These are phyloP conservation scores for Crotalus horridus DNA, from an alignment of 2,113 vertebrate species.

Conservation along the genomic window DNA sequence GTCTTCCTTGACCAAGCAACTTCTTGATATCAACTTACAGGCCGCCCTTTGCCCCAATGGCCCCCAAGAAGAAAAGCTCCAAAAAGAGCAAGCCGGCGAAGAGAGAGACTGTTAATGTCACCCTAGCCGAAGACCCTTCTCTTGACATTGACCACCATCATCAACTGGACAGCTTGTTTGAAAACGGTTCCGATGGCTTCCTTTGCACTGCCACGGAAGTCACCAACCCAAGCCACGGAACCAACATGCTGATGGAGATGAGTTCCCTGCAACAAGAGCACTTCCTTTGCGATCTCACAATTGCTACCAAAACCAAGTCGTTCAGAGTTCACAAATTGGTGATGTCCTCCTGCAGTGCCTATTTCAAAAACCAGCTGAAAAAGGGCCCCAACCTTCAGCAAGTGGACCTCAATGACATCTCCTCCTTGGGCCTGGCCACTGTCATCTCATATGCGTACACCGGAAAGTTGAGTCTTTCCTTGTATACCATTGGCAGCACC, in stretches of 20 bases:
- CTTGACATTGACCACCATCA: constrained; percentile 75
- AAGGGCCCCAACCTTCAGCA: constrained; percentile 75
- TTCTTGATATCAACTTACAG: constrained; percentile 20
- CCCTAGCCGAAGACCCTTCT: constrained; percentile 67
- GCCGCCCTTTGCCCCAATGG: constrained; percentile 59
- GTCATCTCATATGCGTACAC: constrained; percentile 79
- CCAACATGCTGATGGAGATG: constrained; percentile 76
- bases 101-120: constrained; percentile 10
- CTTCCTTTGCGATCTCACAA: constrained; percentile 79
- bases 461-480: constrained; percentile 80
- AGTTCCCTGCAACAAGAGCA: constrained; percentile 78
- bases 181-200: constrained; percentile 60
- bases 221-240: constrained; percentile 66
- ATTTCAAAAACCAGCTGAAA: constrained; percentile 76
- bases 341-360: constrained; percentile 79
- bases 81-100: constrained; percentile 53
- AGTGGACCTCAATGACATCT: constrained; percentile 74
- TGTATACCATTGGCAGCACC: constrained; percentile 83
- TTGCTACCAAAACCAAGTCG: constrained; percentile 80
- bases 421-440: constrained; percentile 76
- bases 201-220: constrained; percentile 72
- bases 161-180: constrained; percentile 68
- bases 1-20: background rate
- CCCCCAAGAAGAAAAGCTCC: constrained; percentile 81
- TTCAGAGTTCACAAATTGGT: constrained; percentile 80